Conservation (phyloP, 2,888 invertebrate genomes). For the Chymomyza fuscimana region DNA sequence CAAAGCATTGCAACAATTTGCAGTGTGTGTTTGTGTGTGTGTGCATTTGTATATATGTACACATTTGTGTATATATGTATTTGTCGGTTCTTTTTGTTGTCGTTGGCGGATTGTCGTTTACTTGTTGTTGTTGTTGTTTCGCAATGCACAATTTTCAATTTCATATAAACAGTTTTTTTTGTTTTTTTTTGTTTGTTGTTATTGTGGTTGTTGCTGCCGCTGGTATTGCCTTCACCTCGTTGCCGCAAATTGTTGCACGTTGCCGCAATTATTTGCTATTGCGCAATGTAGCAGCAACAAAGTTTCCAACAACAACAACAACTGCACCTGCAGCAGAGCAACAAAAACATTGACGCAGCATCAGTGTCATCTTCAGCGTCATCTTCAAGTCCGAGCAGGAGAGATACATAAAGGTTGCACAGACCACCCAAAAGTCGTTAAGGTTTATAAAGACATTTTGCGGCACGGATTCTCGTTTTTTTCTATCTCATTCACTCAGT, state of each 20-base stretch:
- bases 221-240: slow-evolving; percentile 68
- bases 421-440: slow-evolving; percentile 66
- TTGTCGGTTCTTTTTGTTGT: slow-evolving; percentile 49
- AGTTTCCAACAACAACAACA: background rate
- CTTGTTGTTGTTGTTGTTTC: slow-evolving; percentile 45
- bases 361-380: background rate
- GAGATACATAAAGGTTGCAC: slow-evolving; percentile 43
- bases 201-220: slow-evolving; percentile 26
- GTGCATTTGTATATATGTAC: background rate
- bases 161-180: slow-evolving; percentile 61
- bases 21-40: slow-evolving; percentile 40
- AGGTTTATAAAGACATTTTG: slow-evolving; percentile 50
- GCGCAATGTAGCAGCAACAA: slow-evolving; percentile 31
- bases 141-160: slow-evolving; percentile 71
- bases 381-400: slow-evolving; percentile 13
- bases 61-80: slow-evolving; percentile 23
- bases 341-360: background rate
- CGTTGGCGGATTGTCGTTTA: slow-evolving; percentile 12
- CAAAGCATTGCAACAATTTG: slow-evolving; percentile 59
- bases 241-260: slow-evolving; percentile 72
- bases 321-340: background rate
- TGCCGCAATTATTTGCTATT: slow-evolving; percentile 69
- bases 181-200: slow-evolving; percentile 22
- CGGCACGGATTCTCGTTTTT: background rate
- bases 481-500: no score